phyloP scores from a whole-genome alignment of 2,888 invertebrate species.

The Callyntrura guangdongensis region DNA sequence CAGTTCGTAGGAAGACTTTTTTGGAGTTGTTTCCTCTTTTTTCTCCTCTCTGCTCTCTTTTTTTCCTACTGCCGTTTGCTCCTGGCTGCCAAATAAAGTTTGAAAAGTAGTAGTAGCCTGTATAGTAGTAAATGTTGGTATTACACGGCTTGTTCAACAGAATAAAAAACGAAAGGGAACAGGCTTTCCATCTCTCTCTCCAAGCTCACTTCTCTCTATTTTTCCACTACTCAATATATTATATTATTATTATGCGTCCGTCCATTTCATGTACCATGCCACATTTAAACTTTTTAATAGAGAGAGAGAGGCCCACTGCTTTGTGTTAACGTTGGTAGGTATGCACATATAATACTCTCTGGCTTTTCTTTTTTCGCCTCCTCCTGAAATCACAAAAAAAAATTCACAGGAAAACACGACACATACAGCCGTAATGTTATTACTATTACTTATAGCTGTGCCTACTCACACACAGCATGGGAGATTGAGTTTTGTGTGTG shows the following conservation, averaged over 20 bases:
- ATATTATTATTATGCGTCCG: neutral
- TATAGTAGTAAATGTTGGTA: no score
- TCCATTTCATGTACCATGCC: neutral
- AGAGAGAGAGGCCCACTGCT: no score
- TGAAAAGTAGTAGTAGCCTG: neutral
- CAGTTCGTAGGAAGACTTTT: neutral
- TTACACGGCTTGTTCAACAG: no score
- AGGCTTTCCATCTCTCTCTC: conserved; percentile 2
- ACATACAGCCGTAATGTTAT: no score
- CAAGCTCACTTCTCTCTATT: no score
- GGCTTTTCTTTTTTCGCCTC: no score
- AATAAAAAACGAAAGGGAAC: conserved; percentile 1
- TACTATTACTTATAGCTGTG: no score
- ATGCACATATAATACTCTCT: neutral
- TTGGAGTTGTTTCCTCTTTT: neutral
- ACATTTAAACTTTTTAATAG: neutral
- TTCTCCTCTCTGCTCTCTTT: neutral
- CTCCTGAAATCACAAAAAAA: no score
- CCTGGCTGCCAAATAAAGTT: conserved; percentile 25
- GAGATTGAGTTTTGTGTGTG: no score
- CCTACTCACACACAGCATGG: no score
- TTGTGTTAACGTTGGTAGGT: neutral
- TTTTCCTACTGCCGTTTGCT: neutral
- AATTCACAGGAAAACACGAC: no score
- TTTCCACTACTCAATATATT: no score